Evolutionary conservation across 2,888 invertebrate species (phyloP).

Genomic region (Pammene aurita): DNA sequence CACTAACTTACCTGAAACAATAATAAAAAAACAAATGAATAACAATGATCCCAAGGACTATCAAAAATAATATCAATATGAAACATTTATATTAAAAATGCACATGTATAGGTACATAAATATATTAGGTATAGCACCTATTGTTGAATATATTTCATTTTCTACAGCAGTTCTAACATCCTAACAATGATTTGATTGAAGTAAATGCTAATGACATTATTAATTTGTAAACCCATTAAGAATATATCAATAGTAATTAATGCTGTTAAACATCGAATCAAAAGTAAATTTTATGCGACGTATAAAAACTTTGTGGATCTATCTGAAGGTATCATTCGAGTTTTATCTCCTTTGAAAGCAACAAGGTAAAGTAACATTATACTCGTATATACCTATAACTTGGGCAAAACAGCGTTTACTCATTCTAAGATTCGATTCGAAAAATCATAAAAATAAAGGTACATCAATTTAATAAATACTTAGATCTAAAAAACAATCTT

Average conservation of each 20-base stretch:
- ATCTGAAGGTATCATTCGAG: conserved; percentile 14
- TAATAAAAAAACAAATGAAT: background rate
- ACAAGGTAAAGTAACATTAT: conserved; percentile 4
- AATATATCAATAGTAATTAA: background rate
- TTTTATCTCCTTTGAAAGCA: background rate
- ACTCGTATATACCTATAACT: too few species aligned
- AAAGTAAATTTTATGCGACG: background rate
- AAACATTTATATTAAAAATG: too few species aligned
- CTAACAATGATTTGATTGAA: background rate
- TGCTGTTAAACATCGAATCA: background rate
- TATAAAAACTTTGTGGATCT: conserved; percentile 4
- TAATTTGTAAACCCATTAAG: background rate
- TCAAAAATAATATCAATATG: too few species aligned
- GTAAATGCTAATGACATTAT: background rate
- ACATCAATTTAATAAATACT: too few species aligned
- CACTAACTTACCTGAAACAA: conserved; percentile 3
- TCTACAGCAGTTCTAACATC: background rate
- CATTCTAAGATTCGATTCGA: too few species aligned
- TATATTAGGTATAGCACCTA: too few species aligned
- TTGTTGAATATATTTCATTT: background rate
- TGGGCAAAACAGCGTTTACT: too few species aligned
- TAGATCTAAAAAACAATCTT: too few species aligned
- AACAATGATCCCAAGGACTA: too few species aligned
- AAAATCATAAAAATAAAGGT: too few species aligned
- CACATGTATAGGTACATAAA: too few species aligned